A percentile compares a stretch with the other conserved stretches of the same genome.
These are phyloP conservation scores for Marronus borbonicus DNA, from an alignment of 2,888 invertebrate species.

Conservation along the genomic window DNA sequence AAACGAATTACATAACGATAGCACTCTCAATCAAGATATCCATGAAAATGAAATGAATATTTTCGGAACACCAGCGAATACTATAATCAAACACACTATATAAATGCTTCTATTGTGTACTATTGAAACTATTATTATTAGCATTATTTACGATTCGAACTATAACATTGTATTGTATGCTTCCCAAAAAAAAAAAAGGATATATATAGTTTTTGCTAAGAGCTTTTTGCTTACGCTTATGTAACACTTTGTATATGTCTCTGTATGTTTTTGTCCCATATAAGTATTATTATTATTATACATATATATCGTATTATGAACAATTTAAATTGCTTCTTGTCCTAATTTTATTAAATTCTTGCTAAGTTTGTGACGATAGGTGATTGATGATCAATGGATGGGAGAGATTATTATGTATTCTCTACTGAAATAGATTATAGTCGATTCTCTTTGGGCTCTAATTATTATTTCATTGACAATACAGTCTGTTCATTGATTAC, in stretches of 20 bases:
- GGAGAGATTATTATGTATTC: no score
- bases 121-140: slow-evolving; percentile 7
- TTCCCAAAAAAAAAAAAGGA: not conserved
- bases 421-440: no score
- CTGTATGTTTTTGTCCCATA: not conserved
- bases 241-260: slow-evolving; percentile 29
- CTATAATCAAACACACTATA: slow-evolving; percentile 23
- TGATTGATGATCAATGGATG: no score
- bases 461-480: no score
- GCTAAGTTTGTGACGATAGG: no score
- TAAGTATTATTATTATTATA: not conserved
- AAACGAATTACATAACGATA: no score
- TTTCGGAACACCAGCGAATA: not conserved
- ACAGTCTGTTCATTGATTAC: no score
- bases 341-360: no score
- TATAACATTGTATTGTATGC: slow-evolving; percentile 16
- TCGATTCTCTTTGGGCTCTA: no score
- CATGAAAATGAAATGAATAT: not conserved
- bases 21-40: not conserved
- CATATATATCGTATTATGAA: no score
- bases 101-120: slow-evolving; percentile 28
- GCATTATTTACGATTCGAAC: not conserved
- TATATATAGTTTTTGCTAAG: slow-evolving; percentile 20
- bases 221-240: slow-evolving; percentile 37
- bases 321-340: no score